Base-by-base conservation (phyloP, 2,113 vertebrate species). In the Aythya baeri region DNA sequence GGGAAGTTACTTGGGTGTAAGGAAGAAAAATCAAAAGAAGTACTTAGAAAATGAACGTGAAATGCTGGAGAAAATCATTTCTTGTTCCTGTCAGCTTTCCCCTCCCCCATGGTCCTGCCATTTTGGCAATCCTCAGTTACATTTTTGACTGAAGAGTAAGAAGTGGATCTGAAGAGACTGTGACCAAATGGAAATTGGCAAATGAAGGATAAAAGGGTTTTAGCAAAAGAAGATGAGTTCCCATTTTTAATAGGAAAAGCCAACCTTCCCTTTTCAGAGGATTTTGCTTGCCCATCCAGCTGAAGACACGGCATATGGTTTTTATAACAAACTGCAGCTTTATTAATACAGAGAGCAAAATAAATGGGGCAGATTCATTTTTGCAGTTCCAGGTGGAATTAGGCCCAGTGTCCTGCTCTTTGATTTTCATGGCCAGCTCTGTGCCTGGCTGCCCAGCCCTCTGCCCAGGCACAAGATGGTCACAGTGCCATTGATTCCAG, bases 1-100 rank as follows among this genome's bases (percentile, higher is more conserved):
- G 88, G 87, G 95, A 95, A 36, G 86, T 95, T 59, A 83, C 90
- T 96, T 11, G 63, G 68, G 67, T 94, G 87, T 88, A 97, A 97
- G 86, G 80, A 88, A 76, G 90, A 92, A 86, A 96, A 96, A 97
- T 93, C 91, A 94, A 95, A 97, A 96, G 94, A 85, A 91, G 25
- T 63, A 87, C 59, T 91, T 93, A 62, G 94, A 95, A 96, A 96
- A 94, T 88, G 25, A 80, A 76, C 41, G 38, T 81, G 78, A 94
- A 89, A 91, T 94, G 55, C 85, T 80, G 73, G 29, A 77, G 63
- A 91, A 95, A 94, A 94, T 88, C 79, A 92, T 93, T 94, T 86
- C 94, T 92, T 88, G 8, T 83, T 92, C 54, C 82, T 91, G 94
- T 88, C 65, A 87, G 41, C 52, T 88, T 44, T 84, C 8, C n/a